Conservation (phyloP, 2,888 invertebrate species). For the Tricholauxania praeusta region DNA sequence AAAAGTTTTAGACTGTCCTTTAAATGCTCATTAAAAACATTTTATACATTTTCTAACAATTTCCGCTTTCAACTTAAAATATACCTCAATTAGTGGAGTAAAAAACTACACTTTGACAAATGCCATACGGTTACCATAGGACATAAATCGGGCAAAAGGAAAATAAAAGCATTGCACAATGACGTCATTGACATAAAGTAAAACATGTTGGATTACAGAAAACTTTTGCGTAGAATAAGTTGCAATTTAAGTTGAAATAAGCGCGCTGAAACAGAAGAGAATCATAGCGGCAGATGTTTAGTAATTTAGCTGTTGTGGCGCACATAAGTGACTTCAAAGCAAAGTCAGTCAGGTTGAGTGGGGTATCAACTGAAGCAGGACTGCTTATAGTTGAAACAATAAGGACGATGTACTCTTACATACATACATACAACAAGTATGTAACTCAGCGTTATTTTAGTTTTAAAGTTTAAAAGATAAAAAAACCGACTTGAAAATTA, state of each 20-base stretch:
- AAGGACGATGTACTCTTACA: too few species aligned
- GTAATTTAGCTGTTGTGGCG: too few species aligned
- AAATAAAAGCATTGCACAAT: not conserved
- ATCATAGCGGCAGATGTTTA: not conserved
- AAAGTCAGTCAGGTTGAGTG: too few species aligned
- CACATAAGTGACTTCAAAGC: too few species aligned
- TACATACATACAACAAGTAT: too few species aligned
- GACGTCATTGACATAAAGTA: constrained; percentile 12
- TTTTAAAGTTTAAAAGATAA: constrained; percentile 20
- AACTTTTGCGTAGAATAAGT: constrained; percentile 19
- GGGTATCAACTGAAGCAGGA: too few species aligned
- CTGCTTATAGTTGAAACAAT: too few species aligned
- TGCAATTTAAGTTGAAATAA: not conserved
- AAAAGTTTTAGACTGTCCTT: not conserved
- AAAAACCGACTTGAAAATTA: not conserved
- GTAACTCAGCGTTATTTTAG: constrained; percentile 14
- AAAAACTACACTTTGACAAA: not conserved
- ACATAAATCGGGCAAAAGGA: not conserved
- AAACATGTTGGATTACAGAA: constrained; percentile 9
- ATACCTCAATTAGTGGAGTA: constrained; percentile 26
- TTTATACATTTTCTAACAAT: constrained; percentile 27
- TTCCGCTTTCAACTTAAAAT: constrained; percentile 32
- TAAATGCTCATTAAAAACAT: constrained; percentile 35
- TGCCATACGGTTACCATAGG: not conserved
- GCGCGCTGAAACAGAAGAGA: not conserved